Evolutionary conservation across 2,113 vertebrate genomes (phyloP).

Genomic region (Actenoides lindsayi): DNA sequence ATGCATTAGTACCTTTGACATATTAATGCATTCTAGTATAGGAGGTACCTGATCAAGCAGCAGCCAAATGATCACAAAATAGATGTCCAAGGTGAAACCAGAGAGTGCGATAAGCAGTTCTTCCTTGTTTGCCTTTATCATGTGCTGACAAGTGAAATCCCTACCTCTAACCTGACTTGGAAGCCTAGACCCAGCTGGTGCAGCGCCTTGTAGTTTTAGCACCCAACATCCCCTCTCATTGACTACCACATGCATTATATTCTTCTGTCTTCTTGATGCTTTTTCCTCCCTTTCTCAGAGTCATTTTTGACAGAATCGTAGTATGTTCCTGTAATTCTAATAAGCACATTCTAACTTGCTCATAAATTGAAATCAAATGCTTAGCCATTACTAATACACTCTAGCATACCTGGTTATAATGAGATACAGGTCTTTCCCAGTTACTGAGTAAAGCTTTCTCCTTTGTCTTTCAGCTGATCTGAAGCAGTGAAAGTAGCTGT

Average conservation of each 20-base stretch:
- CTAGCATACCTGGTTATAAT: not conserved
- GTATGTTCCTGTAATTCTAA: not conserved
- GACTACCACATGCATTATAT: not conserved
- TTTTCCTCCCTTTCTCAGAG: not conserved
- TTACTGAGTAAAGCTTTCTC: not conserved
- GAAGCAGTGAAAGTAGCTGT: not conserved
- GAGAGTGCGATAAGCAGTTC: not conserved
- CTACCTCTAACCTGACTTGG: not conserved
- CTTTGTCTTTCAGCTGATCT: not conserved
- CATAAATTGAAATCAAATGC: not conserved
- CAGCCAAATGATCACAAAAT: not conserved
- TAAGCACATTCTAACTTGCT: not conserved
- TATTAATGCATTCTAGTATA: not conserved
- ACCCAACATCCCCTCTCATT: not conserved
- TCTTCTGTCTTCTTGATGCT: not conserved
- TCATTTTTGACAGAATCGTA: not conserved
- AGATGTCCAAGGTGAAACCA: not conserved
- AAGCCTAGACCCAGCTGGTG: not conserved
- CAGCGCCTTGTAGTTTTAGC: not conserved
- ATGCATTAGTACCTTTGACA: not conserved
- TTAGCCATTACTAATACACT: not conserved
- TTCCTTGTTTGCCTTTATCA: not conserved
- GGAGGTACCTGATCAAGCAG: not conserved
- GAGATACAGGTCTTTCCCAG: not conserved
- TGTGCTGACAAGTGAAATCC: not conserved